phyloP scores from a whole-genome alignment of 2,888 invertebrate genomes.

The Megaustenia siamemsis region DNA sequence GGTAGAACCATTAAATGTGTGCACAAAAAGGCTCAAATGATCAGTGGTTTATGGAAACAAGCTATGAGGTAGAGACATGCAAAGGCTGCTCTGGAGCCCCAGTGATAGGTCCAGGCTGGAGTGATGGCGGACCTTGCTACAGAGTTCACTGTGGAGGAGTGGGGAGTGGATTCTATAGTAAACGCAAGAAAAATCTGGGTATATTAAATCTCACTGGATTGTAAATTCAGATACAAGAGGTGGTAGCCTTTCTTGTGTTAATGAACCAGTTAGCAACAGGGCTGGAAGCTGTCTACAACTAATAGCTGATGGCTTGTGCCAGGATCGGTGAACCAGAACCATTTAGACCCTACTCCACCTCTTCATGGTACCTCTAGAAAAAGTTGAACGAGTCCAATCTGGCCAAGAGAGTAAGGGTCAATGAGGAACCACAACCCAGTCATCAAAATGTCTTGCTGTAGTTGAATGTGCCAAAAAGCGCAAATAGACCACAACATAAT shows the following conservation, averaged over 20 bases:
- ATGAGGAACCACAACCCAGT: no score
- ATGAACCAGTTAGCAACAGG: background rate
- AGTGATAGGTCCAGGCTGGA: constrained; percentile 29
- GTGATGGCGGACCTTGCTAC: constrained; percentile 20
- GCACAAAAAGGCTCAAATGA: background rate
- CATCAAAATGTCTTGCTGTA: no score
- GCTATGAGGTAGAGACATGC: constrained; percentile 29
- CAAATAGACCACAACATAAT: no score
- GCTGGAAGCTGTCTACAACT: no score
- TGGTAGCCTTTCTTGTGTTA: background rate
- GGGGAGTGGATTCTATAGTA: background rate
- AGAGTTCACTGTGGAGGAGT: constrained; percentile 34
- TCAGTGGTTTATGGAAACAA: background rate
- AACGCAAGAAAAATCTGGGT: background rate
- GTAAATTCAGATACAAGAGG: constrained; percentile 13
- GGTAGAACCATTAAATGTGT: background rate
- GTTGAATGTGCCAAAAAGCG: no score
- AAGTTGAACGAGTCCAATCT: no score
- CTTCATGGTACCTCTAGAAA: no score
- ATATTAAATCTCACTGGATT: constrained; percentile 29
- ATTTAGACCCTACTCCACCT: no score
- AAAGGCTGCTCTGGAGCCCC: constrained; percentile 31
- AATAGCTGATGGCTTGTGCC: no score
- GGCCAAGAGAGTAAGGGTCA: no score
- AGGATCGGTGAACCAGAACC: no score